phyloP scores from a whole-genome alignment of 2,888 invertebrate species.

The Rotaria macrura region DNA sequence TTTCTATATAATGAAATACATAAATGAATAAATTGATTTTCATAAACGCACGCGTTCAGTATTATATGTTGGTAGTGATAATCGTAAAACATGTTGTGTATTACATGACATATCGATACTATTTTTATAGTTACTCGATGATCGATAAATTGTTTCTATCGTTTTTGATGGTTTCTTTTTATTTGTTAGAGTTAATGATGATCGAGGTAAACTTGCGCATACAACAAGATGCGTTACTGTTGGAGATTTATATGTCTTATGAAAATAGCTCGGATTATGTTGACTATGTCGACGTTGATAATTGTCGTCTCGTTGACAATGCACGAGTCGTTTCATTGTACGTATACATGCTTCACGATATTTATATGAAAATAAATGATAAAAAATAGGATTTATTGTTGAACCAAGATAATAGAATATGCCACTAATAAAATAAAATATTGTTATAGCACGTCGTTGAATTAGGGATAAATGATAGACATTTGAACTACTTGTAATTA shows the following conservation, averaged over 20 bases:
- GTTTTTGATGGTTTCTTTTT: too few relatives aligned
- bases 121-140: neutral
- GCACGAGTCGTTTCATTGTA: neutral
- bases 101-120: neutral
- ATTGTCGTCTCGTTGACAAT: neutral
- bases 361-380: constrained; percentile 2
- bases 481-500: neutral
- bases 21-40: neutral
- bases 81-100: neutral
- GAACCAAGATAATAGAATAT: constrained; percentile 81
- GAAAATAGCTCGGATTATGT: neutral
- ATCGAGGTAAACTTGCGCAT: neutral
- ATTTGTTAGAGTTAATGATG: neutral
- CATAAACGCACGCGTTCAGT: neutral
- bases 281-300: neutral
- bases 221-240: neutral
- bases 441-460: neutral
- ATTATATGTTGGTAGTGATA: neutral
- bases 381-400: constrained; percentile 68
- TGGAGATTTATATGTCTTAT: neutral
- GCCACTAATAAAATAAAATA: constrained; percentile 69
- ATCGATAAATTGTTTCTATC: neutral
- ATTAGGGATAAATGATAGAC: neutral
- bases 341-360: neutral
- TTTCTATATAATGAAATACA: neutral